Percentiles rank a stretch among this genome's conserved stretches.
phyloP scores from a whole-genome alignment of 2,113 vertebrate genomes.

The Festucalex cinctus region DNA sequence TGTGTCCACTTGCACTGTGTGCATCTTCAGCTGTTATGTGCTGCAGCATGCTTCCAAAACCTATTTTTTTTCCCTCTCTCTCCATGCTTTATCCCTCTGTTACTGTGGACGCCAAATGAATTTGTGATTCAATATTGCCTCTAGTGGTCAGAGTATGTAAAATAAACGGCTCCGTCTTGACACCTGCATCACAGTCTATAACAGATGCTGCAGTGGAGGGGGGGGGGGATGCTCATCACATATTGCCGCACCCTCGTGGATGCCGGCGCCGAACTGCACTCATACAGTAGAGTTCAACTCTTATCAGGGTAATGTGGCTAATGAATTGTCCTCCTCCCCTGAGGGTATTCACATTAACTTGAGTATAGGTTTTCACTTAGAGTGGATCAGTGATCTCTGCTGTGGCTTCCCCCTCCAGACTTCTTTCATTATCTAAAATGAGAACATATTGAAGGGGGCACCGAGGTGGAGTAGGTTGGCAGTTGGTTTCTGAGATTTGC shows the following conservation, averaged over 20 bases:
- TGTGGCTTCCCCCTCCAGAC: slow-evolving; percentile 64
- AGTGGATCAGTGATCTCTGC: slow-evolving; percentile 71
- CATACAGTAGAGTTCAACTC: slow-evolving; percentile 60
- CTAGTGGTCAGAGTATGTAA: slow-evolving; percentile 48
- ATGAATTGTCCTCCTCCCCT: slow-evolving; percentile 70
- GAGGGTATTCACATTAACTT: slow-evolving; percentile 72
- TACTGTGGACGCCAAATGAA: slow-evolving; percentile 23
- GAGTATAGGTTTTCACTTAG: slow-evolving; percentile 77
- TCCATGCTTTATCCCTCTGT: slow-evolving; percentile 40
- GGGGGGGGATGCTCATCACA: slow-evolving; percentile 44
- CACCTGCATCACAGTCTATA: slow-evolving; percentile 50
- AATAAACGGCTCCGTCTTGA: slow-evolving; percentile 19
- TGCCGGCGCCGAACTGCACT: slow-evolving; percentile 55
- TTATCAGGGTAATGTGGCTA: slow-evolving; percentile 68
- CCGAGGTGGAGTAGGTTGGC: slow-evolving; percentile 52
- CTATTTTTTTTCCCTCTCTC: no score
- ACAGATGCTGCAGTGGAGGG: slow-evolving; percentile 41
- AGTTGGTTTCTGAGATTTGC: slow-evolving; percentile 31
- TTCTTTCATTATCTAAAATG: slow-evolving; percentile 72
- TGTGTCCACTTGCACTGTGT: slow-evolving; percentile 12
- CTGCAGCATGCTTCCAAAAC: slow-evolving; percentile 29
- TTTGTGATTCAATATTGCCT: slow-evolving; percentile 70
- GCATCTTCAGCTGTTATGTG: slow-evolving; percentile 28
- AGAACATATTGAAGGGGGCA: slow-evolving; percentile 60
- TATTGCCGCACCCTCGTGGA: slow-evolving; percentile 38